Percentiles rank a stretch among this genome's conserved stretches.
These are phyloP conservation scores for Capromys pilorides DNA, from an alignment of 2,797 vertebrate genomes.

Conservation along the genomic window DNA sequence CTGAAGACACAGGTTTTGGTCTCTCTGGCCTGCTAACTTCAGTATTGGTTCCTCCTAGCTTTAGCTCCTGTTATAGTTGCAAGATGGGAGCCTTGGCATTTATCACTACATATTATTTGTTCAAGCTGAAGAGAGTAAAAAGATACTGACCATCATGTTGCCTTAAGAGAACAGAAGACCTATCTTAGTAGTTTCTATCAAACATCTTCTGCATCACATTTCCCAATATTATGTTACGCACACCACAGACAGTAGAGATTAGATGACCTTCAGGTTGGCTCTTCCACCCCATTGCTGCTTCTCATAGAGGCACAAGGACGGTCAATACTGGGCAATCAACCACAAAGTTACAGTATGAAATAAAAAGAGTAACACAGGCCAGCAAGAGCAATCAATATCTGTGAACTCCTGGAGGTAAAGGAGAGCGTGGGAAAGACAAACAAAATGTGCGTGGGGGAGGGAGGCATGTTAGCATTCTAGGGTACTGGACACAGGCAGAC, in stretches of 20 bases:
- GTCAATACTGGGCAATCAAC: not conserved
- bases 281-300: not conserved
- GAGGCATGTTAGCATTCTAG: not conserved
- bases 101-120: not conserved
- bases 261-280: not conserved
- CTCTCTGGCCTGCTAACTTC: not conserved
- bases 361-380: not conserved
- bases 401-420: not conserved
- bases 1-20: not conserved
- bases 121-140: not conserved
- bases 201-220: not conserved
- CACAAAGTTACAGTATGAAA: not conserved
- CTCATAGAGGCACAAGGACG: not conserved
- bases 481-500: not conserved
- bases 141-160: not conserved
- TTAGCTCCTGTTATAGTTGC: not conserved
- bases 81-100: not conserved
- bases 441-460: not conserved
- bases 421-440: constrained; percentile 31
- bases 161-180: not conserved
- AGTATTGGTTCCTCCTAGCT: rapidly evolving
- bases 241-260: not conserved
- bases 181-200: not conserved
- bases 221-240: not conserved
- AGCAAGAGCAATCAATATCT: constrained; percentile 3